A percentile compares a stretch with the other conserved stretches of the same genome.
Evolutionary conservation across 2,113 vertebrate genomes (phyloP).

Genomic region (Alouatta palliata): DNA sequence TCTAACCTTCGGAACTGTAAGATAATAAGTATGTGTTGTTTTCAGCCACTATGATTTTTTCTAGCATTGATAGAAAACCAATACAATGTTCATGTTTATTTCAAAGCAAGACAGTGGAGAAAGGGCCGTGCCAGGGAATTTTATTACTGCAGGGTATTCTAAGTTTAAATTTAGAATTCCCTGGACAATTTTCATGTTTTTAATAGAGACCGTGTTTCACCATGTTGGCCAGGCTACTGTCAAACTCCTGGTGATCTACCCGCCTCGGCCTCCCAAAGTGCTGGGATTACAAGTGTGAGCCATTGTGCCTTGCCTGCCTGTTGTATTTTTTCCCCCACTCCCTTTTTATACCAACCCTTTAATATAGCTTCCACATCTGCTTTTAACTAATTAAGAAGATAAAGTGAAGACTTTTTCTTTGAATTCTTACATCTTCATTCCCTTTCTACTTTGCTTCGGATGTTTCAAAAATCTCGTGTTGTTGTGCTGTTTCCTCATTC

Average conservation of each 20-base stretch:
- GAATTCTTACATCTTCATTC: background rate
- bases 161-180: background rate
- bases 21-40: background rate
- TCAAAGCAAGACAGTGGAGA: background rate
- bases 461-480: background rate
- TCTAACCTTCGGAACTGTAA: background rate
- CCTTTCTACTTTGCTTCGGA: background rate
- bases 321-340: background rate
- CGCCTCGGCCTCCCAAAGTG: too few species aligned
- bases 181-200: too few species aligned
- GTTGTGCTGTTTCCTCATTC: background rate
- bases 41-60: background rate
- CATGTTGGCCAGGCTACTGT: too few species aligned
- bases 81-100: background rate
- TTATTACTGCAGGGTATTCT: too few species aligned
- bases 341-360: background rate
- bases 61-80: background rate
- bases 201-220: too few species aligned
- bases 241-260: too few species aligned
- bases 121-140: background rate
- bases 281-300: too few species aligned
- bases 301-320: too few species aligned
- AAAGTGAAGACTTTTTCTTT: background rate
- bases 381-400: background rate
- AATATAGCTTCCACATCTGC: background rate